Percentiles rank a stretch among this genome's conserved stretches.
phyloP scores from a whole-genome alignment of 2,113 vertebrate species.

The Oreocharis arfaki region DNA sequence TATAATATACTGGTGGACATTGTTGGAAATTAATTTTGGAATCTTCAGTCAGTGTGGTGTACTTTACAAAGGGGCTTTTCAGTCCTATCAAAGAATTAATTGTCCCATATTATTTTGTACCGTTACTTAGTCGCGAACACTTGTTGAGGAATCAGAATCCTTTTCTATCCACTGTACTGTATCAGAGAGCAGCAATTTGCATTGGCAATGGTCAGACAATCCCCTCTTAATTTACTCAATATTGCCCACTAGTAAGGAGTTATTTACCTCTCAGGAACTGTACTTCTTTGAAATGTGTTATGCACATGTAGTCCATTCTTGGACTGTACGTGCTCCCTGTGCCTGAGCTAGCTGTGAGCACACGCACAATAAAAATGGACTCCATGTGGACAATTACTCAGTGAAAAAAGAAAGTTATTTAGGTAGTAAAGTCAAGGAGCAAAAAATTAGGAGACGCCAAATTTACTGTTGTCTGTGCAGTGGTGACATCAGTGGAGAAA shows the following conservation, averaged over 20 bases:
- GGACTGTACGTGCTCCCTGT: conserved; percentile 5
- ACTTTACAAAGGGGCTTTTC: neutral
- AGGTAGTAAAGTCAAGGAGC: neutral
- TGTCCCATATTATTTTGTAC: neutral
- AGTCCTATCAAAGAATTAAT: neutral
- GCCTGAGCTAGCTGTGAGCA: neutral
- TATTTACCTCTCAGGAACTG: conserved; percentile 18
- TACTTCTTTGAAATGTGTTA: conserved; percentile 38
- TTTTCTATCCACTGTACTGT: neutral
- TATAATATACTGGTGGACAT: neutral
- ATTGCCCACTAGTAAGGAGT: neutral
- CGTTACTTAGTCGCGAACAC: neutral
- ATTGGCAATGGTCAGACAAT: neutral
- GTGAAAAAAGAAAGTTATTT: conserved; percentile 11
- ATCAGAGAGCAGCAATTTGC: neutral
- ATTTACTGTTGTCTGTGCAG: neutral
- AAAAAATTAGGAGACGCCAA: neutral
- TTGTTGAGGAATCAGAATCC: neutral
- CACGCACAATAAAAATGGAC: neutral
- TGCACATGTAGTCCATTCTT: conserved; percentile 33
- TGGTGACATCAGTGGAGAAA: neutral
- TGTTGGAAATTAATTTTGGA: neutral
- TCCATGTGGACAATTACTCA: conserved; percentile 31
- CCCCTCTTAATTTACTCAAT: neutral
- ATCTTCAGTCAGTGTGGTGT: neutral